phyloP scores from a whole-genome alignment of 2,888 invertebrate species.

The Alviniconcha strummeri region DNA sequence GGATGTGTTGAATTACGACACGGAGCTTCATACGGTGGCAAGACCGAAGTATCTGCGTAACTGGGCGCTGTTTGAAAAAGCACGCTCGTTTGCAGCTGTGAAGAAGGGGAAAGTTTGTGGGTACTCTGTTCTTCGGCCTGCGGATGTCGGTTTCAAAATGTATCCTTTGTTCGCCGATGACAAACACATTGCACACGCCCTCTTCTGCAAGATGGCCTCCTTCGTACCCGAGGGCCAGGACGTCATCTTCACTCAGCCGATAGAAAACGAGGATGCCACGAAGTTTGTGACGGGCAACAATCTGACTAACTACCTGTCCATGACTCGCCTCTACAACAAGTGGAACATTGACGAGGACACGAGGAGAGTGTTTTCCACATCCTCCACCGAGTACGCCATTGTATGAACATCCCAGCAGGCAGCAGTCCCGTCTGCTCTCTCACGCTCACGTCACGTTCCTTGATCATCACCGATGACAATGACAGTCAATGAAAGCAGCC shows the following conservation, averaged over 20 bases:
- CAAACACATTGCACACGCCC: slow-evolving; percentile 45
- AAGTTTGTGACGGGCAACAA: slow-evolving; percentile 50
- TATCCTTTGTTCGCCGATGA: slow-evolving; percentile 54
- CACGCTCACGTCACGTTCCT: too few species aligned
- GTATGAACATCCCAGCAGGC: slow-evolving; percentile 31
- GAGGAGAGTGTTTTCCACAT: slow-evolving; percentile 49
- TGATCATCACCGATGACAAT: too few species aligned
- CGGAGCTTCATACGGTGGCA: slow-evolving; percentile 53
- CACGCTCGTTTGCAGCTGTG: slow-evolving; percentile 48
- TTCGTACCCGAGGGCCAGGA: slow-evolving; percentile 49
- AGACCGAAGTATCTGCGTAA: slow-evolving; percentile 50
- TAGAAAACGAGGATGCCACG: slow-evolving; percentile 50
- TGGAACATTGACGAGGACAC: slow-evolving; percentile 51
- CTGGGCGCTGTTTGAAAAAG: slow-evolving; percentile 47
- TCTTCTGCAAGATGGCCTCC: slow-evolving; percentile 49
- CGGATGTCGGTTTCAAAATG: slow-evolving; percentile 51
- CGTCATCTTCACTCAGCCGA: slow-evolving; percentile 50
- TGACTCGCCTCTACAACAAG: slow-evolving; percentile 56
- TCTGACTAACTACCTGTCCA: slow-evolving; percentile 50
- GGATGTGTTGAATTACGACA: slow-evolving; percentile 54
- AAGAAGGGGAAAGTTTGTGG: slow-evolving; percentile 49
- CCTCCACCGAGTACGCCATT: slow-evolving; percentile 53
- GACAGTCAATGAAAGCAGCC: too few species aligned
- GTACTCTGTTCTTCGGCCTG: slow-evolving; percentile 49
- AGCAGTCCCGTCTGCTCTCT: too few species aligned